These are phyloP conservation scores for Rhynchophorus ferrugineus DNA, from an alignment of 1,140 invertebrate species.

Conservation along the genomic window DNA sequence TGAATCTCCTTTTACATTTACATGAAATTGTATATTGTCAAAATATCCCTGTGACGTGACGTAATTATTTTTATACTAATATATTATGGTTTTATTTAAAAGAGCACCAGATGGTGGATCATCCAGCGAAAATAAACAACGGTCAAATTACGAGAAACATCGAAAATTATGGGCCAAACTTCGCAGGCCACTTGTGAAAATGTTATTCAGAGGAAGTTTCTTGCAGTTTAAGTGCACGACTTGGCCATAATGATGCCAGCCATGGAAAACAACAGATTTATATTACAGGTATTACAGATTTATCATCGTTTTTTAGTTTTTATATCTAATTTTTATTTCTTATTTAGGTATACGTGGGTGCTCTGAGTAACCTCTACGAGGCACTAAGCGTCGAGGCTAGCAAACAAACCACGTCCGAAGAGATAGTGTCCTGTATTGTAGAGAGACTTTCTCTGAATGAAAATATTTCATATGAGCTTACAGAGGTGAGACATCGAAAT, in stretches of 20 bases:
- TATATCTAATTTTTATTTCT: slow-evolving; percentile 4
- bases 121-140: not conserved
- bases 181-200: not conserved
- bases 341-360: slow-evolving; percentile 76
- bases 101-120: not conserved
- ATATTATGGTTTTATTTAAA: slow-evolving; percentile 2
- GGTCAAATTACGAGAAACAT: not conserved
- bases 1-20: not conserved
- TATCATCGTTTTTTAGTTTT: not conserved
- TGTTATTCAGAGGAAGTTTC: slow-evolving; percentile 1
- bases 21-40: not conserved
- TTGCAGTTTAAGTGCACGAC: not conserved
- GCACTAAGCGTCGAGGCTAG: slow-evolving; percentile 86
- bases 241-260: slow-evolving; percentile 20
- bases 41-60: not conserved
- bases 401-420: slow-evolving; percentile 82
- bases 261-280: slow-evolving; percentile 43
- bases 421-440: slow-evolving; percentile 82
- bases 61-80: not conserved
- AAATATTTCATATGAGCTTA: slow-evolving; percentile 73
- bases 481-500: slow-evolving; percentile 66
- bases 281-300: slow-evolving; percentile 47
- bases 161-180: not conserved
- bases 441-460: slow-evolving; percentile 65
- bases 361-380: slow-evolving; percentile 81